A percentile compares a stretch with the other conserved stretches of the same genome.
Conservation (phyloP, 2,888 invertebrate species). For the Clanis bilineata region DNA sequence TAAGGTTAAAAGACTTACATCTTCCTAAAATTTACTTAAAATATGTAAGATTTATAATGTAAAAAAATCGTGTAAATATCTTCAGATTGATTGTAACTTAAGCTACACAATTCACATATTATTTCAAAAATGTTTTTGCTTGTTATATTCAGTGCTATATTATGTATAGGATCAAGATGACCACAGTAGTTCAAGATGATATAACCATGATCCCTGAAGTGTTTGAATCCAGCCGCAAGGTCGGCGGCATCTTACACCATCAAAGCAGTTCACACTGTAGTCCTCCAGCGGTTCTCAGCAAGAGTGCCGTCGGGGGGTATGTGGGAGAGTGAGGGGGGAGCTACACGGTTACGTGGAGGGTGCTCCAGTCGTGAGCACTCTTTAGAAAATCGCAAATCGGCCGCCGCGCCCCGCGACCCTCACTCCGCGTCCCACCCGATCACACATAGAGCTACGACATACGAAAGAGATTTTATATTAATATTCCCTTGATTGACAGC, state of each 20-base stretch:
- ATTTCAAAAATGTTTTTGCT: no score
- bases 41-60: no score
- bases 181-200: no score
- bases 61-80: no score
- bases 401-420: constrained; percentile 17
- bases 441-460: constrained; percentile 5
- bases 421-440: constrained; percentile 5
- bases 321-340: constrained; percentile 23
- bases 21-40: no score
- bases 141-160: no score
- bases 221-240: background rate
- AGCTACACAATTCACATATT: no score
- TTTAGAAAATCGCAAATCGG: constrained; percentile 60
- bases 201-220: background rate
- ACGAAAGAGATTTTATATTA: no score
- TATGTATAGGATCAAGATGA: no score
- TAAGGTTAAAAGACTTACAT: no score
- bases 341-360: constrained; percentile 59
- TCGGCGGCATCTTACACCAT: background rate
- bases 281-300: constrained; percentile 13
- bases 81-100: no score
- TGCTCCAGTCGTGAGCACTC: constrained; percentile 60
- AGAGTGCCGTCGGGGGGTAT: background rate
- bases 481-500: no score
- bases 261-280: background rate